A percentile compares a stretch with the other conserved stretches of the same genome.
Conservation (phyloP, 2,797 vertebrate genomes). For the Hylomyscus alleni region DNA sequence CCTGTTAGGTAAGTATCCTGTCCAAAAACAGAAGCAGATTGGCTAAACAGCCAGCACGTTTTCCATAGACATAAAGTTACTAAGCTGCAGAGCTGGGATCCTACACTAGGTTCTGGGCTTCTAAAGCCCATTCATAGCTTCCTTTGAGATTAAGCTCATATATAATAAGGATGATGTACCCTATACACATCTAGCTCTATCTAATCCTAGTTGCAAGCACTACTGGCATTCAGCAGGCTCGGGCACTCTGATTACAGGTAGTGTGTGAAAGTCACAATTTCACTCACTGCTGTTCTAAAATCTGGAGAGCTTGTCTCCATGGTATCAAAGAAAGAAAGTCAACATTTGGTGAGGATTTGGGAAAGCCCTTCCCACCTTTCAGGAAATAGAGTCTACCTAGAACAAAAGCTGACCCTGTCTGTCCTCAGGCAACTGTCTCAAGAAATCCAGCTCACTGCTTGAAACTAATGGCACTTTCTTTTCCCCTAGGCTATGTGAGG, state of each 20-base stretch:
- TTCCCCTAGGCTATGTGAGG: slow-evolving; percentile 77
- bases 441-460: too few relatives aligned
- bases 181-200: neutral
- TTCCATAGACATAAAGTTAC: neutral
- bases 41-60: neutral
- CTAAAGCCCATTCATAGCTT: neutral
- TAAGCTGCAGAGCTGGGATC: neutral
- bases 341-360: neutral
- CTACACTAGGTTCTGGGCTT: neutral
- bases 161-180: neutral
- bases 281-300: neutral
- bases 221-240: rapidly evolving
- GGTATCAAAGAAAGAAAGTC: too few relatives aligned
- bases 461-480: too few relatives aligned
- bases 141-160: neutral
- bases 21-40: slow-evolving; percentile 38
- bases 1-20: neutral
- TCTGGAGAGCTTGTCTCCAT: too few relatives aligned
- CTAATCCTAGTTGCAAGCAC: neutral
- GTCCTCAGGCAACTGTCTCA: too few relatives aligned
- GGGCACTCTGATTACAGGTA: neutral
- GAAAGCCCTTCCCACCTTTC: neutral
- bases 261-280: neutral
- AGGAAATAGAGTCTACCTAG: neutral
- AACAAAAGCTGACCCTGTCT: neutral